Evolutionary conservation across 1,140 invertebrate genomes (phyloP).

Genomic region (Ceratitis capitata): DNA sequence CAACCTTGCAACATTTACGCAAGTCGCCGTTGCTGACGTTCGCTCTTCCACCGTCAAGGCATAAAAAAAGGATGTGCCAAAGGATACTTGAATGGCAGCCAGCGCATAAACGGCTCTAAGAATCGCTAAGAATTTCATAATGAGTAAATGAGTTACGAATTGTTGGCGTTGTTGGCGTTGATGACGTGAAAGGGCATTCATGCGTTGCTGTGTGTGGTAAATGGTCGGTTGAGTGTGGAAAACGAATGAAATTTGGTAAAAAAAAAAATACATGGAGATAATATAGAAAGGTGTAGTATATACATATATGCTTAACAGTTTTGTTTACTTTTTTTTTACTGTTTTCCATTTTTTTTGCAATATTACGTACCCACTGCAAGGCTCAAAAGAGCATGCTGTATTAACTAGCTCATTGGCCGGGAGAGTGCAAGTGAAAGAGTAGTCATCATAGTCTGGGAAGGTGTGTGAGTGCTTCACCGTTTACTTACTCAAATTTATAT

Average conservation of each 20-base stretch:
- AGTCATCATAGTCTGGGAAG: background rate
- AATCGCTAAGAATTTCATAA: conserved; percentile 36
- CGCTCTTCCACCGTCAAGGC: background rate
- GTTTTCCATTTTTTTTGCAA: background rate
- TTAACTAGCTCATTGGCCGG: background rate
- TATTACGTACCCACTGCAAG: background rate
- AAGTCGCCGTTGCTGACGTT: background rate
- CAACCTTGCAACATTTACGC: conserved; percentile 17
- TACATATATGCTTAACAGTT: background rate
- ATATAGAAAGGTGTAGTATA: background rate
- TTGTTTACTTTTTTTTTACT: too few relatives aligned
- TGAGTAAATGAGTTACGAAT: conserved; percentile 26
- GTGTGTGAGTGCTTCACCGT: background rate
- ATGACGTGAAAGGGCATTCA: background rate
- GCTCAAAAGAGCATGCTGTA: background rate
- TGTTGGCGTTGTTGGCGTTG: conserved; percentile 3
- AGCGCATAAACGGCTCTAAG: conserved; percentile 9
- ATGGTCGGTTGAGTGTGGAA: background rate
- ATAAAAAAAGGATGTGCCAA: background rate
- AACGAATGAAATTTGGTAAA: background rate
- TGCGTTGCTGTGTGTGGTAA: too few relatives aligned
- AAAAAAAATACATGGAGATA: background rate
- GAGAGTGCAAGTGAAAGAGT: background rate
- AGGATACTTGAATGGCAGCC: background rate
- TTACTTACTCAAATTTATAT: background rate